A percentile compares a stretch with the other conserved stretches of the same genome.
Conservation (phyloP, 1,140 invertebrate genomes). For the Triops cancriformis region DNA sequence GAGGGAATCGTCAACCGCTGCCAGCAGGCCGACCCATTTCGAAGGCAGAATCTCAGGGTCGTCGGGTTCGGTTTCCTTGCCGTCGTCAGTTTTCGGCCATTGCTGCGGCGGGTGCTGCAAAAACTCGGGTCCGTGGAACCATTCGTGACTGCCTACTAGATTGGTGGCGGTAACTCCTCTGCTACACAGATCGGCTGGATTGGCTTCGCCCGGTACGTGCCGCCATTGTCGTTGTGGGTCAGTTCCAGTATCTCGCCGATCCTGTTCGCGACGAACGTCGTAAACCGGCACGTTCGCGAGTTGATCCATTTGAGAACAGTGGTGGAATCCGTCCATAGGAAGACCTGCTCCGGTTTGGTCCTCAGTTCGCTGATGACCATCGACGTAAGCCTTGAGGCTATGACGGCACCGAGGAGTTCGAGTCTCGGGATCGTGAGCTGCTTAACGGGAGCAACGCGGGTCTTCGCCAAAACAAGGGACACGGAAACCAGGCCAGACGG, state of each 20-base stretch:
- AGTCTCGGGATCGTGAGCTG: too few relatives aligned
- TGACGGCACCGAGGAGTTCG: conserved; percentile 41
- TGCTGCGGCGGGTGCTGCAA: too few relatives aligned
- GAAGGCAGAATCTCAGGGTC: neutral
- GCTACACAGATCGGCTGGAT: too few relatives aligned
- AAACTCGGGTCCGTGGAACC: too few relatives aligned
- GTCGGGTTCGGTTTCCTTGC: neutral
- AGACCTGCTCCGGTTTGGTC: conserved; percentile 14
- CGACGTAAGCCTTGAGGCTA: conserved; percentile 35
- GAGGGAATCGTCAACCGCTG: too few relatives aligned
- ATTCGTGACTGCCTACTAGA: too few relatives aligned
- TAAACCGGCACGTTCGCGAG: conserved; percentile 32
- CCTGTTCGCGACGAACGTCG: conserved; percentile 40
- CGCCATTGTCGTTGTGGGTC: neutral
- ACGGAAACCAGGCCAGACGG: too few relatives aligned
- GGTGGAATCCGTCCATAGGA: too few relatives aligned
- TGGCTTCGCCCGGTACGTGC: conserved; percentile 3
- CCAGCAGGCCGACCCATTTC: neutral
- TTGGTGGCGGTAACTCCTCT: too few relatives aligned
- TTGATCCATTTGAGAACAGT: conserved; percentile 25
- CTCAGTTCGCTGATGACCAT: conserved; percentile 21
- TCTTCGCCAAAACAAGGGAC: too few relatives aligned
- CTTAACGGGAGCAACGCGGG: too few relatives aligned
- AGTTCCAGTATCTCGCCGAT: conserved; percentile 34
- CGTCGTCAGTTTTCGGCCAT: too few relatives aligned